Conservation (phyloP, 2,797 vertebrate genomes). For the Dallia pectoralis region DNA sequence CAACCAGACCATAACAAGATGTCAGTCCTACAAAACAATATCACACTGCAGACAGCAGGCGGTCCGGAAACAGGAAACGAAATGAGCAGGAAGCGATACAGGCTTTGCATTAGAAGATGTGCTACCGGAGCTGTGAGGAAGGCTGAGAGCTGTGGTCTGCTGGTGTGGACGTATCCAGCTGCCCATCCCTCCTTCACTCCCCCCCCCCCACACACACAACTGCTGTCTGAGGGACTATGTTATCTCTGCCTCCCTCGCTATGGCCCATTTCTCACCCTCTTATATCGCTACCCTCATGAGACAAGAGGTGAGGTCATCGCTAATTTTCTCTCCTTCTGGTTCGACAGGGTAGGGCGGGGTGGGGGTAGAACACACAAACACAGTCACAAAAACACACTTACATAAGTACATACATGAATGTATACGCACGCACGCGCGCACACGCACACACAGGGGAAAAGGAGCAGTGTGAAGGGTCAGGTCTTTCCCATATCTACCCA, state of each 20-base stretch:
- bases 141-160: background rate
- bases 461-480: constrained; percentile 18
- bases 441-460: too few relatives aligned
- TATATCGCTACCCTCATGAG: constrained; percentile 11
- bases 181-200: background rate
- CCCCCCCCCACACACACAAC: background rate
- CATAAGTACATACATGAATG: too few relatives aligned
- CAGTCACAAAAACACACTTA: background rate
- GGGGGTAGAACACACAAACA: background rate
- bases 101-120: constrained; percentile 30
- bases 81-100: constrained; percentile 22
- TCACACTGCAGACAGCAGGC: background rate
- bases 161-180: background rate
- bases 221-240: constrained; percentile 13
- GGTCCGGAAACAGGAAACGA: background rate
- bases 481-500: constrained; percentile 31
- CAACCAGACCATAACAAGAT: background rate
- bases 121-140: constrained; percentile 7
- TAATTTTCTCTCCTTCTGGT: constrained; percentile 5
- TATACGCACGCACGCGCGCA: too few relatives aligned
- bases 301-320: constrained; percentile 31
- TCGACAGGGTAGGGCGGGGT: background rate
- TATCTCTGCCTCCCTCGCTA: background rate
- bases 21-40: too few relatives aligned
- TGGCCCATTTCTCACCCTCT: constrained; percentile 18